phyloP scores from a whole-genome alignment of 1,140 invertebrate species.

The Lethocerus indicus region DNA sequence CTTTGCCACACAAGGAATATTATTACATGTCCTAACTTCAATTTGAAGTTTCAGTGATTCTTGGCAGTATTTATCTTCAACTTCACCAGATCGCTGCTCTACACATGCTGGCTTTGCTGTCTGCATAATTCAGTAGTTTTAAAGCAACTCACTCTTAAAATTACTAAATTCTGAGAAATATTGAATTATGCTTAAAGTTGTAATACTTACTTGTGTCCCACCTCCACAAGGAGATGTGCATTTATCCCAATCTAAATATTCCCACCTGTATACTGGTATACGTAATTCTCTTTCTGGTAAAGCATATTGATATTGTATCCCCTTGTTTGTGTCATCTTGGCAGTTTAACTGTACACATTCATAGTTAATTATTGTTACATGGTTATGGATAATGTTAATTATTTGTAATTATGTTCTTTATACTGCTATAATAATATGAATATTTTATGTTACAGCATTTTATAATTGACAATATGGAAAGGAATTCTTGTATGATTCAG shows the following conservation, averaged over 20 bases:
- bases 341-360: neutral
- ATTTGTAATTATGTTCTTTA: no score
- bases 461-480: no score
- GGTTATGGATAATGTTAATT: no score
- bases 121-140: slow-evolving; percentile 20
- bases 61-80: slow-evolving; percentile 26
- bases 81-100: slow-evolving; percentile 27
- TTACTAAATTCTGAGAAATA: neutral
- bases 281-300: slow-evolving; percentile 19
- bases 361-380: no score
- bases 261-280: slow-evolving; percentile 29
- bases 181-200: neutral
- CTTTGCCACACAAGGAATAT: slow-evolving; percentile 26
- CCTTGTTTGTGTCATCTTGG: slow-evolving; percentile 24
- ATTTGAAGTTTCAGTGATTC: slow-evolving; percentile 22
- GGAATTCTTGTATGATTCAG: no score
- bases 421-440: no score
- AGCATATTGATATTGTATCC: slow-evolving; percentile 27
- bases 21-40: slow-evolving; percentile 26
- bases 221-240: slow-evolving; percentile 29
- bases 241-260: slow-evolving; percentile 27
- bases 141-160: no score
- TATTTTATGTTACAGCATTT: no score
- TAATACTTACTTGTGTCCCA: slow-evolving; percentile 20
- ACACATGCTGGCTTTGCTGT: slow-evolving; percentile 25